Conservation (phyloP, 2,797 vertebrate species). For the Zalophus californianus region DNA sequence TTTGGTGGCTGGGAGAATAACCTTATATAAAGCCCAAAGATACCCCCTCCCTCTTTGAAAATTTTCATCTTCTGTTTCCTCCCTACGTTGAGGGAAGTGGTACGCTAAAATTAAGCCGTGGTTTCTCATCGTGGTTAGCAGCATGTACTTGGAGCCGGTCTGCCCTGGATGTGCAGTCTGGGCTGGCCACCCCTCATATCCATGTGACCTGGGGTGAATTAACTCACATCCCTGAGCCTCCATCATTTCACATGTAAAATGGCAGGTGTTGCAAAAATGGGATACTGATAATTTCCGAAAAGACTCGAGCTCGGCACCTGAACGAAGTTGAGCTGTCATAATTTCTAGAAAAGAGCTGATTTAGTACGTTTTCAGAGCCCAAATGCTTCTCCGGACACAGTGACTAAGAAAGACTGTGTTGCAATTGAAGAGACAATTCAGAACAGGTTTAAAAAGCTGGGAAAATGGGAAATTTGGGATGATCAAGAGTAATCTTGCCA, state of each 20-base stretch:
- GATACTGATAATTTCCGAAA: not conserved
- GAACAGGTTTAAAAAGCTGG: not conserved
- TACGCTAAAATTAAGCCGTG: not conserved
- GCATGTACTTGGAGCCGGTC: not conserved
- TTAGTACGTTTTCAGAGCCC: not conserved
- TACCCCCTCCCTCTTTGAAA: not conserved
- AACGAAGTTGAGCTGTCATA: fast-evolving
- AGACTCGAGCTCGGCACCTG: not conserved
- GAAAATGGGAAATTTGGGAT: not conserved
- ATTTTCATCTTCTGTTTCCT: not conserved
- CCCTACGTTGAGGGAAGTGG: not conserved
- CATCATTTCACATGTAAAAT: not conserved
- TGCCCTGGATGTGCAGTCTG: not conserved
- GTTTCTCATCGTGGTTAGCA: not conserved
- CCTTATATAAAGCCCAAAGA: not conserved
- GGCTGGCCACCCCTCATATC: not conserved
- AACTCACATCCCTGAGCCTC: not conserved
- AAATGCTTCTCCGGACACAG: not conserved
- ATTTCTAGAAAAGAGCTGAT: not conserved
- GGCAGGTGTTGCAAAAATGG: not conserved
- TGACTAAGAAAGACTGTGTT: not conserved
- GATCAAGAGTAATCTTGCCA: not conserved
- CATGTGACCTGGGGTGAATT: not conserved
- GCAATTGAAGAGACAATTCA: not conserved
- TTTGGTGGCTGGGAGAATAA: not conserved